Conservation (phyloP, 2,888 invertebrate species). For the Drosophila anomalata region DNA sequence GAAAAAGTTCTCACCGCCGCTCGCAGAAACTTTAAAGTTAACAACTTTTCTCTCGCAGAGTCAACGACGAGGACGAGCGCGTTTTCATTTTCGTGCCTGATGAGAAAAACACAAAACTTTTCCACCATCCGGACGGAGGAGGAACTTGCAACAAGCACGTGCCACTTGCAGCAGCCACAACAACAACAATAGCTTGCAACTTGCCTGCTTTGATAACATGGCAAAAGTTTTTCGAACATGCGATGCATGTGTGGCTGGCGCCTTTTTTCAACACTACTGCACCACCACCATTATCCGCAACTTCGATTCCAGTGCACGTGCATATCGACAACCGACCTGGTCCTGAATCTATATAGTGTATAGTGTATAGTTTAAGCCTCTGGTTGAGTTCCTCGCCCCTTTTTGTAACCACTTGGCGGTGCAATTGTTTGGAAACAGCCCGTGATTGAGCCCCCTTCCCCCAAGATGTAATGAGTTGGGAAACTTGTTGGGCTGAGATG, state of each 20-base stretch:
- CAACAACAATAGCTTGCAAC: conserved; percentile 23
- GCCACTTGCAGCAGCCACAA: conserved; percentile 62
- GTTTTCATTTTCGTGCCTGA: conserved; percentile 65
- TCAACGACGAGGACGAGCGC: conserved; percentile 41
- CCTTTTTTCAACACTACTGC: conserved; percentile 56
- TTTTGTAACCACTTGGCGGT: conserved; percentile 81
- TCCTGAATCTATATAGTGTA: conserved; percentile 12
- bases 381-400: conserved; percentile 13
- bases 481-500: conserved; percentile 38
- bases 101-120: conserved; percentile 68
- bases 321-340: conserved; percentile 55
- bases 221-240: conserved; percentile 66
- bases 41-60: conserved; percentile 55
- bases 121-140: conserved; percentile 26
- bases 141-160: conserved; percentile 69
- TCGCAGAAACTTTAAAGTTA: conserved; percentile 49
- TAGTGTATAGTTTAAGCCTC: background rate
- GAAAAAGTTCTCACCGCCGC: conserved; percentile 20
- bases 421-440: conserved; percentile 82
- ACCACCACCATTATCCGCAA: conserved; percentile 28
- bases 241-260: conserved; percentile 56
- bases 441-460: conserved; percentile 66
- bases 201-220: conserved; percentile 68
- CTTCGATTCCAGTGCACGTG: conserved; percentile 73
- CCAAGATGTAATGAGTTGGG: conserved; percentile 45